These are phyloP conservation scores for Eristalinus aeneus DNA, from an alignment of 2,888 invertebrate genomes.

Conservation along the genomic window DNA sequence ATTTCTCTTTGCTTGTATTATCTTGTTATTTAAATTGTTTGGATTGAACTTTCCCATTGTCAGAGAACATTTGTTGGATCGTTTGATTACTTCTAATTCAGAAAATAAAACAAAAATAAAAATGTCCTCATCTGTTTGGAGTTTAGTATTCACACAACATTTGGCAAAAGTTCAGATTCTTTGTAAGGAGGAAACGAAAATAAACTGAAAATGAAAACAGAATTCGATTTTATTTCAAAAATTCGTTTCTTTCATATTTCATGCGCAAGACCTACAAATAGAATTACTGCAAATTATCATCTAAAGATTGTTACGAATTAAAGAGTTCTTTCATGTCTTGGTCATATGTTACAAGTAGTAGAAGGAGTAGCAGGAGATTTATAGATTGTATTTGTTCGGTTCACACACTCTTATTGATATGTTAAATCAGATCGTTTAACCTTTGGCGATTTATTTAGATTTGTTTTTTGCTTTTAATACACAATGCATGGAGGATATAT, in stretches of 20 bases:
- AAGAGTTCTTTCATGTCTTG: slow-evolving; percentile 36
- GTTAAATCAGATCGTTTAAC: slow-evolving; percentile 43
- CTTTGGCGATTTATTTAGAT: slow-evolving; percentile 32
- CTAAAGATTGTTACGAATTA: slow-evolving; percentile 16
- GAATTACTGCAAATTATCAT: slow-evolving; percentile 53
- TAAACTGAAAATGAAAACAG: slow-evolving; percentile 5
- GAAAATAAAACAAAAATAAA: neutral
- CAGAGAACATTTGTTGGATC: slow-evolving; percentile 66
- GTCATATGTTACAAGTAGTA: slow-evolving; percentile 59
- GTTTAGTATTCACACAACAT: slow-evolving; percentile 38
- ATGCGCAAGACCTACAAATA: slow-evolving; percentile 68
- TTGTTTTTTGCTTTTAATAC: slow-evolving; percentile 43
- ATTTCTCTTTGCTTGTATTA: neutral
- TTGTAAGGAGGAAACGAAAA: neutral
- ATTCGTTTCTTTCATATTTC: slow-evolving; percentile 35
- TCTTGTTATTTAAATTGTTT: slow-evolving; percentile 9
- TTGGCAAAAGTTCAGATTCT: slow-evolving; percentile 62
- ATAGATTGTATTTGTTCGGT: neutral
- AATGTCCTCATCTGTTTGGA: neutral
- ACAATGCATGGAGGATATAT: slow-evolving; percentile 54
- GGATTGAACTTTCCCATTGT: slow-evolving; percentile 59
- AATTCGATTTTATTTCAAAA: slow-evolving; percentile 4
- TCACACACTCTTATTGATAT: slow-evolving; percentile 34
- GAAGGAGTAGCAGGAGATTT: slow-evolving; percentile 12
- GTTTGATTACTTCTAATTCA: slow-evolving; percentile 70